A percentile compares a stretch with the other conserved stretches of the same genome.
These are phyloP conservation scores for Sylvia borin DNA, from an alignment of 2,797 vertebrate species.

Conservation along the genomic window DNA sequence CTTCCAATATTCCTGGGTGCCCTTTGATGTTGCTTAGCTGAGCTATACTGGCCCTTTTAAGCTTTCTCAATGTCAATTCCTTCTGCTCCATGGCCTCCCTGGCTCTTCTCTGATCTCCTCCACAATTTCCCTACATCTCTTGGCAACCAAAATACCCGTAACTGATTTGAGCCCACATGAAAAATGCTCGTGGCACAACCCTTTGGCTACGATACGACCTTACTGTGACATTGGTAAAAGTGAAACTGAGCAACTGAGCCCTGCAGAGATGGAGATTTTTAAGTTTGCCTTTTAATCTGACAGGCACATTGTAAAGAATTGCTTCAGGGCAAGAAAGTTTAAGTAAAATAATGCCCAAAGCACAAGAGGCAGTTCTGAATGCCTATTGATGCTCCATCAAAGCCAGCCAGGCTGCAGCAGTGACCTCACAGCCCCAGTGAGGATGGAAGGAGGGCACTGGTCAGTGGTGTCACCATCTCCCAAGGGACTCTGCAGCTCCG, in stretches of 20 bases:
- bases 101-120: slow-evolving; percentile 53
- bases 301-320: background rate
- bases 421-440: background rate
- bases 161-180: background rate
- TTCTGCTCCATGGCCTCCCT: background rate
- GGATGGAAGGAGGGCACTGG: background rate
- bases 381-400: background rate
- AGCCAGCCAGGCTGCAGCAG: background rate
- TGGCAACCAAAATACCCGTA: slow-evolving; percentile 40
- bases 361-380: background rate
- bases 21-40: slow-evolving; percentile 62
- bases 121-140: slow-evolving; percentile 49
- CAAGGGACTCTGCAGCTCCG: background rate
- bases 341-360: background rate
- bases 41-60: slow-evolving; percentile 47
- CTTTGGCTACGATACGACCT: slow-evolving; percentile 38
- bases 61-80: slow-evolving; percentile 51
- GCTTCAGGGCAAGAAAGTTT: slow-evolving; percentile 32
- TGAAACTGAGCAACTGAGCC: background rate
- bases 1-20: slow-evolving; percentile 5
- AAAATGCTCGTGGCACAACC: slow-evolving; percentile 33
- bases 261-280: background rate
- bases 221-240: background rate
- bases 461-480: background rate
- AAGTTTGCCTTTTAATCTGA: background rate